Conservation (phyloP, 2,797 vertebrate species). For the Crax fasciolata region DNA sequence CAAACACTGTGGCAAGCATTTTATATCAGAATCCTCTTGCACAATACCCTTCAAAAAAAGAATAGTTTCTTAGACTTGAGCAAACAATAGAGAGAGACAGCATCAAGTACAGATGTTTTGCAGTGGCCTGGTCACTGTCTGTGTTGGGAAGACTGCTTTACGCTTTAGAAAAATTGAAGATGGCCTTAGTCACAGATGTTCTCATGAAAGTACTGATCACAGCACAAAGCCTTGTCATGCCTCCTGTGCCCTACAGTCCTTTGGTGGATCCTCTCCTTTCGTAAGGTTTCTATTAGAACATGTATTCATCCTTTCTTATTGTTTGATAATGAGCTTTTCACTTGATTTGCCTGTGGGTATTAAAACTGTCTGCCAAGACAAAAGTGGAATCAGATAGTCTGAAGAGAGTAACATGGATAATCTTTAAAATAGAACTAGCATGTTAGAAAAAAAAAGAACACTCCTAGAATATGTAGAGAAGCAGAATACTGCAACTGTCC, state of each 20-base stretch:
- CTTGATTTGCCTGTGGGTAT: neutral
- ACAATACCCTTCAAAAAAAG: neutral
- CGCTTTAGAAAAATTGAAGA: neutral
- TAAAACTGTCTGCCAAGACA: neutral
- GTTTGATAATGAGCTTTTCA: constrained; percentile 31
- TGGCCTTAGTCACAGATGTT: neutral
- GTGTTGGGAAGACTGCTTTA: neutral
- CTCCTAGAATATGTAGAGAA: neutral
- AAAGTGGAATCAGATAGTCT: neutral
- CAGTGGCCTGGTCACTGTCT: constrained; percentile 8
- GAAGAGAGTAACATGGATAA: neutral
- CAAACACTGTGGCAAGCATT: neutral
- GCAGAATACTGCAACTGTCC: neutral
- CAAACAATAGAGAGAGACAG: neutral
- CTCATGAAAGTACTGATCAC: neutral
- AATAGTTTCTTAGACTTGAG: constrained; percentile 11
- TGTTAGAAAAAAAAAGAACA: neutral
- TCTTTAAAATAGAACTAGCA: neutral
- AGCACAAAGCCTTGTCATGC: neutral
- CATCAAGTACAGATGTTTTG: neutral
- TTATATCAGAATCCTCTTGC: constrained; percentile 2
- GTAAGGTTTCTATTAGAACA: neutral
- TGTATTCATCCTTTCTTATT: constrained; percentile 19
- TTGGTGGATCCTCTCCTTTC: neutral
- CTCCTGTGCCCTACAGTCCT: neutral